These are phyloP conservation scores for Tinamus guttatus DNA, from an alignment of 2,113 vertebrate species.

Conservation along the genomic window DNA sequence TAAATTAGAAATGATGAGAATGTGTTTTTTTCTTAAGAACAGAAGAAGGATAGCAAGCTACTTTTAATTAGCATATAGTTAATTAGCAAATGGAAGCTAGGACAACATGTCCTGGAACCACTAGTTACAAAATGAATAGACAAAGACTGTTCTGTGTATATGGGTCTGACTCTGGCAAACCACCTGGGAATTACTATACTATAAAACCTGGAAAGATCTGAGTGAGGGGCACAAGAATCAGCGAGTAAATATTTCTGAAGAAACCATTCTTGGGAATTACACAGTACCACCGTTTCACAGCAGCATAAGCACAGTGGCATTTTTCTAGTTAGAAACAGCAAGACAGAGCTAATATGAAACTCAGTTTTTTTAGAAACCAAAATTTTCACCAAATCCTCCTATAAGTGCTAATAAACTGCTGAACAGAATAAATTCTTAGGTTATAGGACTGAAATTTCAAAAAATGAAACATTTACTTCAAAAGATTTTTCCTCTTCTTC, in stretches of 20 bases:
- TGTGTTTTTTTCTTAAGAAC: not conserved
- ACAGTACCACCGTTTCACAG: not conserved
- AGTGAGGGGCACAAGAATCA: not conserved
- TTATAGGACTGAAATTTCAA: not conserved
- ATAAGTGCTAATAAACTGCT: not conserved
- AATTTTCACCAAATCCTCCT: not conserved
- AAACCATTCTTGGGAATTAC: not conserved
- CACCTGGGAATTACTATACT: not conserved
- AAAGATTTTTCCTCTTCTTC: not conserved
- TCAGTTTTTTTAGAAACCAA: not conserved
- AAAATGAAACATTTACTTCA: rapidly evolving
- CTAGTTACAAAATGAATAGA: not conserved
- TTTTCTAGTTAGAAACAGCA: not conserved
- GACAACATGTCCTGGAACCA: not conserved
- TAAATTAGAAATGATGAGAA: not conserved
- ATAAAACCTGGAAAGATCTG: not conserved
- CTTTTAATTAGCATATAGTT: not conserved
- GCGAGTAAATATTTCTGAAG: not conserved
- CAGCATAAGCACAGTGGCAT: not conserved
- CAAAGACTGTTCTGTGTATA: not conserved
- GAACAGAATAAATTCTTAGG: not conserved
- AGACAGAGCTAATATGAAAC: not conserved
- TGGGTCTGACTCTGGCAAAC: not conserved
- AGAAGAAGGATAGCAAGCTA: not conserved
- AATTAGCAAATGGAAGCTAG: not conserved